A percentile compares a stretch with the other conserved stretches of the same genome.
Evolutionary conservation across 2,113 vertebrate genomes (phyloP).

Genomic region (Elanus axillaris): DNA sequence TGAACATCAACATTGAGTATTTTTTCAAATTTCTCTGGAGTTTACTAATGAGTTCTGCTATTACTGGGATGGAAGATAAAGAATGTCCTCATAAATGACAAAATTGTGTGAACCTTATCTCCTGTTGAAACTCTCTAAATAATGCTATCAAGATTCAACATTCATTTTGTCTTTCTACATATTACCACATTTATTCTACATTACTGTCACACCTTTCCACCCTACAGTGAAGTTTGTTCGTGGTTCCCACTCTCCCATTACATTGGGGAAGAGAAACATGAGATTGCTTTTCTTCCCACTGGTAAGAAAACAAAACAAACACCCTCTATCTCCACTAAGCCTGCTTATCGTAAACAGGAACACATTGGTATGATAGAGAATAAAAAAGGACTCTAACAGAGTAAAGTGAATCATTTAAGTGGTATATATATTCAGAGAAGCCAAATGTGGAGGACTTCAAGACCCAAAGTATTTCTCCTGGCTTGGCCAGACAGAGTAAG

Average conservation of each 20-base stretch:
- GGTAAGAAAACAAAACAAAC: neutral
- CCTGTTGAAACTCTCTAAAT: neutral
- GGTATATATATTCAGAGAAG: neutral
- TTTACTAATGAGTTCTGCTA: neutral
- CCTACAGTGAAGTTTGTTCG: neutral
- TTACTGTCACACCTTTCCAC: neutral
- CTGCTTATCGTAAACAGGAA: neutral
- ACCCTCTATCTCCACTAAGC: neutral
- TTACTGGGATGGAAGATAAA: neutral
- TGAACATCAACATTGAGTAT: neutral
- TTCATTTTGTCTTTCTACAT: neutral
- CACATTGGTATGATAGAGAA: fast-evolving
- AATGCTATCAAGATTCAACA: neutral
- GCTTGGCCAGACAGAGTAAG: neutral
- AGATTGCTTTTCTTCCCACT: neutral
- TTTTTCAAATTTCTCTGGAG: neutral
- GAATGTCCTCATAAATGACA: neutral
- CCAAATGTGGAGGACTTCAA: neutral
- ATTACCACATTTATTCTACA: neutral
- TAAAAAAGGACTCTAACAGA: neutral
- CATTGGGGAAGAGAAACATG: neutral
- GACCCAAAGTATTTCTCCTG: neutral
- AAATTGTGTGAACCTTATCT: neutral
- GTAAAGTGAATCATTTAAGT: neutral
- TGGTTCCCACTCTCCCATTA: neutral